Base-by-base conservation (phyloP, 92 coral and sea anemone species). In the Metridium senile region DNA sequence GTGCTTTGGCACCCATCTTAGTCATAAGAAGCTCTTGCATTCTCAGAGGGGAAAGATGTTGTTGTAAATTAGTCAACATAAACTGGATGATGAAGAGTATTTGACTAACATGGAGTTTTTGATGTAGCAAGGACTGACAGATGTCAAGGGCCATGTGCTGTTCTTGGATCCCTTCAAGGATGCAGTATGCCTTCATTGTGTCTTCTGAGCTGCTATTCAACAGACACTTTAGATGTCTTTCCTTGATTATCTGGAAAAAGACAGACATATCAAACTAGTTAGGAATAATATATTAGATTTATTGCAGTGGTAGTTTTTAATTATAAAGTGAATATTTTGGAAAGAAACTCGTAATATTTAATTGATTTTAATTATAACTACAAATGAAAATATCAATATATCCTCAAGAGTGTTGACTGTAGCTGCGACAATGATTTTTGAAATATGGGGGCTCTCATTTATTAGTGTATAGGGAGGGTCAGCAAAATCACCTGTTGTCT, bases 1-100 rank as follows among this genome's bases (percentile, higher is more conserved):
- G 68, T 8, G 99, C 98, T 65, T 96, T 96, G 22, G 97, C 97
- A 23, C 99, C 99, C 83, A 95, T 93, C 82, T 88, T 92, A 3
- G 97, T 90, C 45, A 97, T 85, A 9, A 95, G 84, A 1, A 95
- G 87, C 56, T 77, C 86, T 78, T 87, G 88, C 30, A 80, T 76
- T 31, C 99, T 91, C 39, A 88, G 53, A 1, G 99, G 96, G 68
- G 92, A 92, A 59, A 95, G 86, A 35, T 70, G 85, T 4, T 85
- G 85, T 53, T 74, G 71, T 20, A 95, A 93, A 58, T 92, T 93
- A 39, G 92, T 87, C 57, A 89, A 87, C 99, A 95, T 95, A 71
- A 92, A 95, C 75, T 95, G 93, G 26, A 89, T 89, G 65, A 95
- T 81, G 82, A 95, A 95, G 72, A 91, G 88, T 25, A 90, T 89